Percentiles rank a stretch among this genome's conserved stretches.
Evolutionary conservation across 2,888 invertebrate genomes (phyloP).

Genomic region (Nipponacmea schrenckii): DNA sequence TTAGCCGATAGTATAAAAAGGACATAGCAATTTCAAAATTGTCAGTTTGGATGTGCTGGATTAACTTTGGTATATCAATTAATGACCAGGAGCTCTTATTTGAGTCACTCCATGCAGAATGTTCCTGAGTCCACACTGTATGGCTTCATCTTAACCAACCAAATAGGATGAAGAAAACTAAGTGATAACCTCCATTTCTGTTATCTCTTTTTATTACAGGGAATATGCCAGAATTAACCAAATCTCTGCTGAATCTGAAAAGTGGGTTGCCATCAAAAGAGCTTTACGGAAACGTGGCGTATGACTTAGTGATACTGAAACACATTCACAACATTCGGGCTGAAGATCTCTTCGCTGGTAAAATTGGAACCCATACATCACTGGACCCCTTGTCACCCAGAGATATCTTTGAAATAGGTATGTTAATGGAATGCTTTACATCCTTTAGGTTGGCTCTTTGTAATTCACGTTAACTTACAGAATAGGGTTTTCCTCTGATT

Average conservation of each 20-base stretch:
- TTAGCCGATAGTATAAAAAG: no score
- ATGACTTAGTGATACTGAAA: neutral
- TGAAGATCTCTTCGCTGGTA: neutral
- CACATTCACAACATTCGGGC: neutral
- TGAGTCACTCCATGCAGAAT: neutral
- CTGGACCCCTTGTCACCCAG: neutral
- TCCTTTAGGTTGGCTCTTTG: no score
- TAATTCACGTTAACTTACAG: no score
- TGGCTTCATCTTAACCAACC: no score
- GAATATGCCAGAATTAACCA: neutral
- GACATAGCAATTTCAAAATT: no score
- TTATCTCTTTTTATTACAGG: neutral
- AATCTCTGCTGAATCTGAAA: neutral
- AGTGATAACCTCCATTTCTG: neutral
- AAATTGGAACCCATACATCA: neutral
- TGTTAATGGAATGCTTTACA: neutral
- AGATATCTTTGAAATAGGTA: conserved; percentile 1
- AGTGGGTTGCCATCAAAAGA: neutral
- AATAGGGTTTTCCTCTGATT: no score
- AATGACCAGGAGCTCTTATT: neutral
- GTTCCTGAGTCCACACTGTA: no score
- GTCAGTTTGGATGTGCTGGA: no score
- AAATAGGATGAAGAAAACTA: neutral
- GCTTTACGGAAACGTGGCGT: neutral
- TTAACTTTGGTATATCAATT: neutral